A percentile compares a stretch with the other conserved stretches of the same genome.
These are phyloP conservation scores for Tiliacea aurago DNA, from an alignment of 2,888 invertebrate genomes.

Conservation along the genomic window DNA sequence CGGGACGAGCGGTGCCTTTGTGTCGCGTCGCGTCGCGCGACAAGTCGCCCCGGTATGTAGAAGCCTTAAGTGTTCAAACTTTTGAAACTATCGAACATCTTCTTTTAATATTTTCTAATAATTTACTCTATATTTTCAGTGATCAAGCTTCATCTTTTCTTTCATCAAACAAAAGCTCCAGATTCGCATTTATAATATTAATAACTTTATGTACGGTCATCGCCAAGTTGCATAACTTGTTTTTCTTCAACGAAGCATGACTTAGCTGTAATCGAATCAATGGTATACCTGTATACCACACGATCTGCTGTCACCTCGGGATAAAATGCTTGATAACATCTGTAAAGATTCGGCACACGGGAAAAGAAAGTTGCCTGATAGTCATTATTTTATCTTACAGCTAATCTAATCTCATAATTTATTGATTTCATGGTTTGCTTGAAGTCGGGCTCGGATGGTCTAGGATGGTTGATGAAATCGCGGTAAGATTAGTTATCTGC, in stretches of 20 bases:
- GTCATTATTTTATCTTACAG: slow-evolving; percentile 9
- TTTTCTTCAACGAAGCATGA: slow-evolving; percentile 39
- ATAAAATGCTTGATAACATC: slow-evolving; percentile 42
- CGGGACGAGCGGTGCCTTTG: no score
- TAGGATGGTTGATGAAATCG: background rate
- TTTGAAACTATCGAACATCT: background rate
- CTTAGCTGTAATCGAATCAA: slow-evolving; percentile 35
- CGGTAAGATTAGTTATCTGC: background rate
- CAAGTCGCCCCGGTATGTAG: no score
- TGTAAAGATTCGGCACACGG: slow-evolving; percentile 32
- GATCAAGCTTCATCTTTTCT: background rate
- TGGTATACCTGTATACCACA: slow-evolving; percentile 15
- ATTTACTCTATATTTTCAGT: background rate
- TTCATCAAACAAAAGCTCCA: background rate
- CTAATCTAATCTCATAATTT: slow-evolving; percentile 32
- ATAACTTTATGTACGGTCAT: background rate
- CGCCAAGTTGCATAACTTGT: slow-evolving; percentile 20
- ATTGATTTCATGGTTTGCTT: slow-evolving; percentile 29
- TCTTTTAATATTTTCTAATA: background rate
- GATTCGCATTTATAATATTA: background rate
- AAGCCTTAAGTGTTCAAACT: background rate
- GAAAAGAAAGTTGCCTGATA: slow-evolving; percentile 29
- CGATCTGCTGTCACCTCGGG: slow-evolving; percentile 32
- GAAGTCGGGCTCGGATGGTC: background rate
- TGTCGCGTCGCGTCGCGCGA: no score